These are phyloP conservation scores for Lycophotia porphyrea DNA, from an alignment of 2,888 invertebrate species.

Conservation along the genomic window DNA sequence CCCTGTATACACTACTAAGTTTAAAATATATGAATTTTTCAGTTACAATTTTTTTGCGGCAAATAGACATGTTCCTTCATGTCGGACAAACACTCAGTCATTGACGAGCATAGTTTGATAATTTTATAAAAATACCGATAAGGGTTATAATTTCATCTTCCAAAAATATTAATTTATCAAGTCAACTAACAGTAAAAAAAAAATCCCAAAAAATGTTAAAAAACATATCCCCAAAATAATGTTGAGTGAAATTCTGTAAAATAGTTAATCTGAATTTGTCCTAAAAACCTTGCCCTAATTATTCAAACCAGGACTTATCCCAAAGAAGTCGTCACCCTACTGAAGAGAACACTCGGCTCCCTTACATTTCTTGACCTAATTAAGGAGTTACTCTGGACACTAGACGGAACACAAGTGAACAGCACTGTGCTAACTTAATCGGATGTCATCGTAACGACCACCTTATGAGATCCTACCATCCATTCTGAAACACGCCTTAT, in stretches of 20 bases:
- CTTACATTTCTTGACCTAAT: constrained; percentile 72
- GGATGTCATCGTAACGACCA: constrained; percentile 42
- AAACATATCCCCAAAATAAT: background rate
- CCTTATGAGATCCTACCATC: background rate
- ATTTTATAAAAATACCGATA: background rate
- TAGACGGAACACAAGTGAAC: constrained; percentile 57
- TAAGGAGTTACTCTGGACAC: constrained; percentile 66
- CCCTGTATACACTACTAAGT: too few species aligned
- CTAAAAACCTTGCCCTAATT: background rate
- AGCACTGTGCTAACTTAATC: constrained; percentile 62
- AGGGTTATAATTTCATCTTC: background rate
- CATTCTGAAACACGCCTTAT: constrained; percentile 14
- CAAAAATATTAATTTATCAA: background rate
- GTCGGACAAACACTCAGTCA: background rate
- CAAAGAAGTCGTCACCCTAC: constrained; percentile 42
- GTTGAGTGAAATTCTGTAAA: background rate
- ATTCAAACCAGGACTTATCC: constrained; percentile 2
- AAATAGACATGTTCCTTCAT: background rate
- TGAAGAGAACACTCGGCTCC: constrained; percentile 46
- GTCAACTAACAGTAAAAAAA: background rate
- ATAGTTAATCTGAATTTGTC: background rate
- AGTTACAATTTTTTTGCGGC: accelerated
- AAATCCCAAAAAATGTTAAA: accelerated
- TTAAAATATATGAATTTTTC: background rate
- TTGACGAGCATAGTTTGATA: background rate